phyloP scores from a whole-genome alignment of 2,797 vertebrate species.

The Protonibea diacanthus region DNA sequence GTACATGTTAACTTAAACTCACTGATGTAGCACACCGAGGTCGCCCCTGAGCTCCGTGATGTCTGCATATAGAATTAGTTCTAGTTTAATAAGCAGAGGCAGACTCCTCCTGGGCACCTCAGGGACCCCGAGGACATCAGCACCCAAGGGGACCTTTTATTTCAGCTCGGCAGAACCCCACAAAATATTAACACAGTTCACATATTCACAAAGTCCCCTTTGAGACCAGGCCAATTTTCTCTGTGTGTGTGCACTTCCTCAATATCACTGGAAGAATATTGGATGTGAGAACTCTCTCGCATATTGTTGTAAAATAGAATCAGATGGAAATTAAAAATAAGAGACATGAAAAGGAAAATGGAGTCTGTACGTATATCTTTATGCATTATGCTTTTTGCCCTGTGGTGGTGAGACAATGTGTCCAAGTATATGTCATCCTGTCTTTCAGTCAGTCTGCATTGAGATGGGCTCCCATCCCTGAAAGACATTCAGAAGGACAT shows the following conservation, averaged over 20 bases:
- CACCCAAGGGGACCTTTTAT: conserved; percentile 40
- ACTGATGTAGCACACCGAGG: conserved; percentile 8
- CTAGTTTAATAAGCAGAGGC: conserved; percentile 47
- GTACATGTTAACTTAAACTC: conserved; percentile 23
- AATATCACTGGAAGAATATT: conserved; percentile 47
- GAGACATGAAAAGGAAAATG: conserved; percentile 19
- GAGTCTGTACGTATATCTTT: conserved; percentile 3
- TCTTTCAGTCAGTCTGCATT: conserved; percentile 1
- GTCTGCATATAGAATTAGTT: conserved; percentile 41
- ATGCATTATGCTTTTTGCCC: conserved; percentile 10
- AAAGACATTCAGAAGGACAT: conserved; percentile 3
- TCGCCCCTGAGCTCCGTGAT: conserved; percentile 15
- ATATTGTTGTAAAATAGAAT: conserved; percentile 28
- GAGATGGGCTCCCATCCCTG: background rate
- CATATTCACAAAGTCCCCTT: conserved; percentile 37
- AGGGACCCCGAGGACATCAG: conserved; percentile 24
- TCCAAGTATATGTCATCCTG: conserved; percentile 25
- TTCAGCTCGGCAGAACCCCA: conserved; percentile 25
- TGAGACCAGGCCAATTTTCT: conserved; percentile 44
- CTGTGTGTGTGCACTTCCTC: conserved; percentile 18
- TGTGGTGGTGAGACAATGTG: conserved; percentile 7
- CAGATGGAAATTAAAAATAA: conserved; percentile 43
- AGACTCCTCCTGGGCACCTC: conserved; percentile 28
- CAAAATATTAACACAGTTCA: conserved; percentile 41
- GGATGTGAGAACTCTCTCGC: background rate